phyloP scores from a whole-genome alignment of 2,113 vertebrate genomes.

The Semicossyphus pulcher region DNA sequence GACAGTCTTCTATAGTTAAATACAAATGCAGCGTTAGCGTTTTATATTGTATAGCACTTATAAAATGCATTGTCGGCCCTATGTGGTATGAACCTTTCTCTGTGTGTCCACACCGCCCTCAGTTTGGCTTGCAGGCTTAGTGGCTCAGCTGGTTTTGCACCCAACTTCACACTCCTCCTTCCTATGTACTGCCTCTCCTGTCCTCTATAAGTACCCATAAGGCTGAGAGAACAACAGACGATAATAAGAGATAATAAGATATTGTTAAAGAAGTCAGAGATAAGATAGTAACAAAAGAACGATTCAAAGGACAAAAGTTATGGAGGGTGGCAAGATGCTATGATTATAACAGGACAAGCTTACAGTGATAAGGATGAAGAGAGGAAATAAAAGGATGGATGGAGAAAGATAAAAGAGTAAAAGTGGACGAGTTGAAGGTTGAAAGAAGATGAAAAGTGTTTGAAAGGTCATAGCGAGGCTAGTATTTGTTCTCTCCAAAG shows the following conservation, averaged over 20 bases:
- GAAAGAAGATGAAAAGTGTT: constrained; percentile 38
- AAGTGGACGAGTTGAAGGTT: background rate
- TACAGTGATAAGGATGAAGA: background rate
- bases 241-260: background rate
- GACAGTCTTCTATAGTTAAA: background rate
- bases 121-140: constrained; percentile 24
- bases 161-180: constrained; percentile 14
- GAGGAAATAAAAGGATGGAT: background rate
- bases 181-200: too few species aligned
- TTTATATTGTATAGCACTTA: background rate
- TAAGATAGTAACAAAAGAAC: constrained; percentile 2
- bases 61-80: too few species aligned
- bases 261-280: constrained; percentile 15
- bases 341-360: constrained; percentile 1
- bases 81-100: background rate
- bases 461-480: constrained; percentile 46
- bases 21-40: background rate
- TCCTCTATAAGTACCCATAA: background rate
- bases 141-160: constrained; percentile 46
- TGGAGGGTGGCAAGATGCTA: constrained; percentile 1
- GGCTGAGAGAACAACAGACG: background rate
- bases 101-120: constrained; percentile 2
- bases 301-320: background rate
- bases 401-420: background rate
- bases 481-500: constrained; percentile 27